Percentiles rank a stretch among this genome's conserved stretches.
Evolutionary conservation across 2,888 invertebrate species (phyloP).

Genomic region (Drosophila aldrichi): DNA sequence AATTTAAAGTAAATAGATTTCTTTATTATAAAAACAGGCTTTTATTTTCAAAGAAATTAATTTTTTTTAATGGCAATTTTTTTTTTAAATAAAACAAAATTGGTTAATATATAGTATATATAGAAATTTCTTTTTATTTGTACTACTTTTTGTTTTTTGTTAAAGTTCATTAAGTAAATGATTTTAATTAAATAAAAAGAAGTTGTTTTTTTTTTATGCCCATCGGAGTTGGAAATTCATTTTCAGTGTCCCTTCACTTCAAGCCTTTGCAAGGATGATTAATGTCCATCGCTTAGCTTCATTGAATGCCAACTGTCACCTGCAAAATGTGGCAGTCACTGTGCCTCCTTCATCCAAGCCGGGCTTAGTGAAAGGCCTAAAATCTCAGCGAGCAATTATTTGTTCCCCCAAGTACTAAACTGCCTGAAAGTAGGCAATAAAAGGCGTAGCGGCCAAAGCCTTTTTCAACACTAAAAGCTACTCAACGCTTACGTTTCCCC

Average conservation of each 20-base stretch:
- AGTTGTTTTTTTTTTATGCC: not conserved
- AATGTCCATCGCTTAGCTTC: conserved; percentile 8
- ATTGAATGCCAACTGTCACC: conserved; percentile 40
- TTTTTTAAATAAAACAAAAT: no score
- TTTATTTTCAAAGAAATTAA: not conserved
- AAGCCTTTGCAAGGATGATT: conserved; percentile 2
- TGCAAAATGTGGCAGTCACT: conserved; percentile 15
- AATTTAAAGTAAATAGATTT: not conserved
- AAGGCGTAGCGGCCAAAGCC: conserved; percentile 58
- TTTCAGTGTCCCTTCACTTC: not conserved
- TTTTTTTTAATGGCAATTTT: no score
- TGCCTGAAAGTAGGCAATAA: conserved; percentile 59
- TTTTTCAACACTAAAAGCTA: conserved; percentile 73
- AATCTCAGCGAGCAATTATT: conserved; percentile 57
- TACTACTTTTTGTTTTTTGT: no score
- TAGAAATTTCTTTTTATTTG: not conserved
- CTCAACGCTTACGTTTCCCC: conserved; percentile 46
- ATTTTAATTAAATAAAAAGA: not conserved
- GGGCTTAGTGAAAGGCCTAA: conserved; percentile 31
- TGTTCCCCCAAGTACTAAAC: conserved; percentile 28
- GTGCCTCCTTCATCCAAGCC: conserved; percentile 6
- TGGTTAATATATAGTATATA: no score
- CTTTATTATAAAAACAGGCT: no score
- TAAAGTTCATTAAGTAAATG: no score
- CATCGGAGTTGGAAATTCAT: no score